Conservation (phyloP, 2,797 vertebrate species). For the Hippocampus kuda region DNA sequence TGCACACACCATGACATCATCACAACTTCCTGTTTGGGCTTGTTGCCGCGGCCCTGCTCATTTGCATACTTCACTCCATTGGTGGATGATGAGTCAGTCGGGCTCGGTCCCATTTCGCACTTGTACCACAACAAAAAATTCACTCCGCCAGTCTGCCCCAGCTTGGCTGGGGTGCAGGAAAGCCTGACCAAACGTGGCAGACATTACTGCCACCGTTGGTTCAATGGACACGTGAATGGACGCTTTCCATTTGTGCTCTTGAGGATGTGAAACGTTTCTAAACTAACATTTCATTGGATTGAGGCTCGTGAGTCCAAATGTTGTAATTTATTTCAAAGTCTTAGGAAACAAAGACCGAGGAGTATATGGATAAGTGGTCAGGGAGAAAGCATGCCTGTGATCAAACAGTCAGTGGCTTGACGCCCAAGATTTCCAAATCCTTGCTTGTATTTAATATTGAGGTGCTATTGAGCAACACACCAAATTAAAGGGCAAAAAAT, state of each 20-base stretch:
- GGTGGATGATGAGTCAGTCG: slow-evolving; percentile 60
- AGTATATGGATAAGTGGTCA: too few relatives aligned
- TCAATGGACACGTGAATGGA: slow-evolving; percentile 27
- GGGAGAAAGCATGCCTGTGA: too few relatives aligned
- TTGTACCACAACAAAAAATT: slow-evolving; percentile 50
- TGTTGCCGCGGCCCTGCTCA: slow-evolving; percentile 36
- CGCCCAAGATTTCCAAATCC: not conserved
- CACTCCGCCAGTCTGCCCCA: slow-evolving; percentile 24
- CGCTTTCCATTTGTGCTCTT: slow-evolving; percentile 9
- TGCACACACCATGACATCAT: slow-evolving; percentile 62
- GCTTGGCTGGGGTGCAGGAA: slow-evolving; percentile 37
- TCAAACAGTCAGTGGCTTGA: too few relatives aligned
- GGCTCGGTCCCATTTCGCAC: slow-evolving; percentile 43
- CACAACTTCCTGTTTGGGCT: slow-evolving; percentile 65
- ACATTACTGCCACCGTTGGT: slow-evolving; percentile 4
- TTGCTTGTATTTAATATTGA: not conserved
- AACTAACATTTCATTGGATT: not conserved
- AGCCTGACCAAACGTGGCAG: slow-evolving; percentile 54
- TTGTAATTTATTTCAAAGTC: not conserved
- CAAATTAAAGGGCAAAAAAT: too few relatives aligned
- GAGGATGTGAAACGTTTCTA: slow-evolving; percentile 9
- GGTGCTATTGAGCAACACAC: too few relatives aligned
- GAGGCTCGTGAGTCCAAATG: not conserved
- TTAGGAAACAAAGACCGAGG: not conserved
- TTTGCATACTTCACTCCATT: slow-evolving; percentile 45